Conservation (phyloP, 2,797 vertebrate genomes). For the Brachyrhaphis roseni region DNA sequence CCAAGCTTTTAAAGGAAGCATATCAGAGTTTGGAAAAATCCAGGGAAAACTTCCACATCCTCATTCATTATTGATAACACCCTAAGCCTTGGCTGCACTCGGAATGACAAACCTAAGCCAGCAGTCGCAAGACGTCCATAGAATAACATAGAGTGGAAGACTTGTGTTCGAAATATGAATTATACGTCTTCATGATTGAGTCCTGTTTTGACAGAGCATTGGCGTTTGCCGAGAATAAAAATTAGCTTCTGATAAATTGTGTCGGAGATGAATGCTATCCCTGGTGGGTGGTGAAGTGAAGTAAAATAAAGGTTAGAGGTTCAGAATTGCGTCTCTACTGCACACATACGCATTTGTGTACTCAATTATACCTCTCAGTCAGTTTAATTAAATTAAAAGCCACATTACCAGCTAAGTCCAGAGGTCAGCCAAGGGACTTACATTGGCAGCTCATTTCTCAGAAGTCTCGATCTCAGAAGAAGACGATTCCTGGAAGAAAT, state of each 20-base stretch:
- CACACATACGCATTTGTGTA: constrained; percentile 27
- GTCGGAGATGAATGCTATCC: constrained; percentile 26
- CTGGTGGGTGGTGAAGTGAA: constrained; percentile 12
- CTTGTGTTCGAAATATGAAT: constrained; percentile 50
- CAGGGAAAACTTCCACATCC: constrained; percentile 44
- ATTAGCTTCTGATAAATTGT: constrained; percentile 55
- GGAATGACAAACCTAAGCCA: constrained; percentile 56
- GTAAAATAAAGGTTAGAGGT: constrained; percentile 24
- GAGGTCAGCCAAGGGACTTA: constrained; percentile 66
- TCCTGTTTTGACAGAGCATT: constrained; percentile 53
- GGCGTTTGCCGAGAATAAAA: constrained; percentile 54
- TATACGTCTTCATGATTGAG: constrained; percentile 39
- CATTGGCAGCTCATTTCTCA: constrained; percentile 73
- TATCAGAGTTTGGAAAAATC: constrained; percentile 34
- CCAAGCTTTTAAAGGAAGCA: constrained; percentile 27
- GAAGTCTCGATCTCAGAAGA: constrained; percentile 41
- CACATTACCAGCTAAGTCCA: constrained; percentile 38
- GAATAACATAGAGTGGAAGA: constrained; percentile 28
- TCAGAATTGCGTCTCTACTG: constrained; percentile 13
- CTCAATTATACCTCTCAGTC: constrained; percentile 31
- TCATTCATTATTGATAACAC: constrained; percentile 59
- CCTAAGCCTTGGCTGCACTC: constrained; percentile 50
- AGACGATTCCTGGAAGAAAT: constrained; percentile 67
- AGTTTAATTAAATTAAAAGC: constrained; percentile 56
- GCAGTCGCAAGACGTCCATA: constrained; percentile 20